These are phyloP conservation scores for Microcebus lehilahytsara DNA, from an alignment of 2,113 vertebrate genomes.

Conservation along the genomic window DNA sequence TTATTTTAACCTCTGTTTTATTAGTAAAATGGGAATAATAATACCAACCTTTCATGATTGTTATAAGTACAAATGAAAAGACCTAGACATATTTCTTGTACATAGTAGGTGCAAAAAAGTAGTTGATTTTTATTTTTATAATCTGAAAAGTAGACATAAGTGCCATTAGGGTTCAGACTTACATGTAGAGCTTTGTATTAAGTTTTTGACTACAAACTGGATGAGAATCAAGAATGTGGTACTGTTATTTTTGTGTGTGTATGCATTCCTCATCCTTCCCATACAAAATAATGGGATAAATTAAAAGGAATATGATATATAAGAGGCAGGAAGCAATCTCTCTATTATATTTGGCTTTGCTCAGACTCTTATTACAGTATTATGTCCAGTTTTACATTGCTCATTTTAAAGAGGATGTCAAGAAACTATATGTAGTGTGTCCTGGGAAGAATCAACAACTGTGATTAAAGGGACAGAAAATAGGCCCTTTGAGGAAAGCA, in stretches of 20 bases:
- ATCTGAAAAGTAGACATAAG: conserved; percentile 15
- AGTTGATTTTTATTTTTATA: conserved; percentile 11
- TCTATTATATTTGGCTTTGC: conserved; percentile 70
- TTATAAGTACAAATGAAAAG: conserved; percentile 4
- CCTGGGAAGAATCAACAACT: conserved; percentile 69
- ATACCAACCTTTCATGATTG: background rate
- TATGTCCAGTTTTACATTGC: conserved; percentile 56
- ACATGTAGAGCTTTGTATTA: conserved; percentile 33
- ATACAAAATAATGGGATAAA: conserved; percentile 68
- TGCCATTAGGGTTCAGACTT: background rate
- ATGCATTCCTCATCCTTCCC: conserved; percentile 35
- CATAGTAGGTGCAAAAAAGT: conserved; percentile 18
- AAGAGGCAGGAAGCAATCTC: conserved; percentile 65
- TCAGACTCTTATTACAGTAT: conserved; percentile 67
- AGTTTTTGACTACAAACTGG: conserved; percentile 57
- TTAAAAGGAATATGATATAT: conserved; percentile 62
- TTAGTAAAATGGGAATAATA: conserved; percentile 3
- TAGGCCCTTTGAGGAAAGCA: conserved; percentile 68
- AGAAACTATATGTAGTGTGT: conserved; percentile 56
- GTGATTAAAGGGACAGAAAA: conserved; percentile 73
- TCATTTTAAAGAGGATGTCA: conserved; percentile 75
- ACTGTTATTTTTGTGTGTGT: conserved; percentile 57
- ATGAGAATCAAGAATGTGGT: conserved; percentile 67
- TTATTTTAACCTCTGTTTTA: background rate
- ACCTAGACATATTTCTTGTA: background rate